These are phyloP conservation scores for Spialia ferax DNA, from an alignment of 2,888 invertebrate genomes.

Conservation along the genomic window DNA sequence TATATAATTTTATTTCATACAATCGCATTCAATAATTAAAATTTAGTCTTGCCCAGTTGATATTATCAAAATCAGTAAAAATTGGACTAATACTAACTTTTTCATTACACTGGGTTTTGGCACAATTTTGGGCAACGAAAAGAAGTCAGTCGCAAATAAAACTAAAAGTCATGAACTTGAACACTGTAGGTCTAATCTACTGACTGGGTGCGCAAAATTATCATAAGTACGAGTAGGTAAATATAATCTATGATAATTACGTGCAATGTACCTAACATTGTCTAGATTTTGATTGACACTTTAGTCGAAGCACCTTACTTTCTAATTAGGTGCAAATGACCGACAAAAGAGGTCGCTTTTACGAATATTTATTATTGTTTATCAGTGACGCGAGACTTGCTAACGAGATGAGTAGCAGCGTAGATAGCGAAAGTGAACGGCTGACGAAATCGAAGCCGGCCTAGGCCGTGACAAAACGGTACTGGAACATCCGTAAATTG, in stretches of 20 bases:
- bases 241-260: too few species aligned
- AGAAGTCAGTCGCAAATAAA: too few species aligned
- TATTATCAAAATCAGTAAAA: too few species aligned
- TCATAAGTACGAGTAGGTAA: too few species aligned
- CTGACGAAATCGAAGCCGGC: not conserved
- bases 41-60: too few species aligned
- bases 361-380: constrained; percentile 12
- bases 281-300: not conserved
- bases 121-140: too few species aligned
- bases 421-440: constrained; percentile 28
- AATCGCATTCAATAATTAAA: too few species aligned
- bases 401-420: constrained; percentile 20
- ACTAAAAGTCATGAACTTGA: not conserved
- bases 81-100: too few species aligned
- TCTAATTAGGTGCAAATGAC: constrained; percentile 32
- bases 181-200: too few species aligned
- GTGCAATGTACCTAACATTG: too few species aligned
- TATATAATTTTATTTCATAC: too few species aligned
- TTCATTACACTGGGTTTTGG: too few species aligned
- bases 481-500: not conserved
- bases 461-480: constrained; percentile 22
- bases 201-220: not conserved
- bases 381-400: constrained; percentile 15
- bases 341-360: constrained; percentile 10
- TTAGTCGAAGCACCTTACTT: not conserved